phyloP scores from a whole-genome alignment of 92 coral and sea anemone genomes.

The Scolanthus callimorphus region DNA sequence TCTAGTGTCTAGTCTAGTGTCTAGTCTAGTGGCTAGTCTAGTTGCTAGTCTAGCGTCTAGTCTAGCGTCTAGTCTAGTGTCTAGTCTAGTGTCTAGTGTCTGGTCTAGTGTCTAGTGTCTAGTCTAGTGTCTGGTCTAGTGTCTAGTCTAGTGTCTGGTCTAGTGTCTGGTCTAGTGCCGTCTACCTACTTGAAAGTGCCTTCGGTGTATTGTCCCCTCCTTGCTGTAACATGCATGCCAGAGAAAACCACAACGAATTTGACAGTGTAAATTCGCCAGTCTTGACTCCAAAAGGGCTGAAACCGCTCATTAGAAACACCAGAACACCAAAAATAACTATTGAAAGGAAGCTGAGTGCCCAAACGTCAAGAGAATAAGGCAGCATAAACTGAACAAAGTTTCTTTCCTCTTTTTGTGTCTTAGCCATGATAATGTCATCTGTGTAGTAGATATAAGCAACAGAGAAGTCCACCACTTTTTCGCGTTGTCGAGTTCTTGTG shows the following conservation, averaged over 20 bases:
- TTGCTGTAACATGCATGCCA: constrained; percentile 67
- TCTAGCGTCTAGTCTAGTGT: no score
- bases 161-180: no score
- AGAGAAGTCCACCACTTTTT: constrained; percentile 51
- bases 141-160: no score
- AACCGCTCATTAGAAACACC: constrained; percentile 38
- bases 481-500: constrained; percentile 42
- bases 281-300: constrained; percentile 72
- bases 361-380: constrained; percentile 54
- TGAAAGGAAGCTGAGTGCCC: constrained; percentile 35
- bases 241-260: constrained; percentile 55
- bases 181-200: constrained; percentile 41
- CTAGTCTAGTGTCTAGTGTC: no score
- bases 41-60: no score
- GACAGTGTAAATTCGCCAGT: constrained; percentile 27
- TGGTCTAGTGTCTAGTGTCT: no score
- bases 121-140: no score
- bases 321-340: constrained; percentile 18
- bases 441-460: constrained; percentile 50
- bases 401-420: constrained; percentile 6
- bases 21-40: no score
- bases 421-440: constrained; percentile 41
- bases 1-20: no score
- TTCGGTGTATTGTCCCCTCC: constrained; percentile 65
- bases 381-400: constrained; percentile 46